These are phyloP conservation scores for Microplitis manilae DNA, from an alignment of 2,888 invertebrate genomes.

Conservation along the genomic window DNA sequence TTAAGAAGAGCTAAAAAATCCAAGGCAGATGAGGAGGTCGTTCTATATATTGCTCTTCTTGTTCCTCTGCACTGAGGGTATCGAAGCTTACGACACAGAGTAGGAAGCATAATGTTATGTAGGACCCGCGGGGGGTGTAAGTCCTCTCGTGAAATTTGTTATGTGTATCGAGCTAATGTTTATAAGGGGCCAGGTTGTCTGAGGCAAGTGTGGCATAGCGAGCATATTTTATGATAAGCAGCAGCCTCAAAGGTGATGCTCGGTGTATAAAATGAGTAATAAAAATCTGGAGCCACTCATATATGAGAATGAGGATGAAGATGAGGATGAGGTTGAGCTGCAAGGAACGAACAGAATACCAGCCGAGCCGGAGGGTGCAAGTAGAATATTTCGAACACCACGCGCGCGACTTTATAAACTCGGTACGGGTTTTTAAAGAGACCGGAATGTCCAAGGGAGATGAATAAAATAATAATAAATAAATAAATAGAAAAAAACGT, in stretches of 20 bases:
- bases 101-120: conserved; percentile 61
- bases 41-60: conserved; percentile 2
- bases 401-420: neutral
- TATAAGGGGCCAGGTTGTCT: neutral
- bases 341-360: conserved; percentile 36
- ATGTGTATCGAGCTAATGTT: neutral
- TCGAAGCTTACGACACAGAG: conserved; percentile 40
- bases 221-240: conserved; percentile 71
- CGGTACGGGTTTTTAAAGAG: neutral
- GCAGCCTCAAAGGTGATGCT: conserved; percentile 49
- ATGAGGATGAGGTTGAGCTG: neutral
- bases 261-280: conserved; percentile 43
- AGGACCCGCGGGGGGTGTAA: conserved; percentile 58
- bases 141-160: conserved; percentile 15
- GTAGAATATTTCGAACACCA: neutral
- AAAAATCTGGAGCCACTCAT: neutral
- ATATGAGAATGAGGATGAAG: neutral
- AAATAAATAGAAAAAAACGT: neutral
- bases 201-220: conserved; percentile 49
- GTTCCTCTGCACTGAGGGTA: neutral
- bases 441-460: neutral
- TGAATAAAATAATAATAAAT: conserved; percentile 1
- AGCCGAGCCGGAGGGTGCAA: conserved; percentile 34
- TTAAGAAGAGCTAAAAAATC: conserved; percentile 20
- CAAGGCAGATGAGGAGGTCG: conserved; percentile 24